These are phyloP conservation scores for Mactra quadrangularis DNA, from an alignment of 1,140 invertebrate genomes.

Conservation along the genomic window DNA sequence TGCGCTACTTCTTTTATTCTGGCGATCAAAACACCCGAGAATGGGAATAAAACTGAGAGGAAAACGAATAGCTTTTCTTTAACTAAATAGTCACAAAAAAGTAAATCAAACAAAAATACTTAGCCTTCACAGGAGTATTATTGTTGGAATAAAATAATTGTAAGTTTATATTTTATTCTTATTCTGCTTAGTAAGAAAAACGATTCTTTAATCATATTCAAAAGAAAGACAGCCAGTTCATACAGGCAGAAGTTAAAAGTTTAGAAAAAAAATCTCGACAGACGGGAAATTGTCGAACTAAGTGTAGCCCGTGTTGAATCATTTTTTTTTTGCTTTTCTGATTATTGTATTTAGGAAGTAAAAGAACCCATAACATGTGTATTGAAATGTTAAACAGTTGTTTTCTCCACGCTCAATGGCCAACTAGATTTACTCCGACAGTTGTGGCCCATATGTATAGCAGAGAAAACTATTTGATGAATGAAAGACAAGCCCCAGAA, in stretches of 20 bases:
- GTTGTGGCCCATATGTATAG: slow-evolving; percentile 36
- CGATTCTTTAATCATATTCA: slow-evolving; percentile 1
- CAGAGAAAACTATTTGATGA: slow-evolving; percentile 31
- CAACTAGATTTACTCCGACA: not conserved
- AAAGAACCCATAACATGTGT: slow-evolving; percentile 10
- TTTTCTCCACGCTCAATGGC: slow-evolving; percentile 25
- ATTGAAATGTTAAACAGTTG: slow-evolving; percentile 29
- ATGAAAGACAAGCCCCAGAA: slow-evolving; percentile 11
- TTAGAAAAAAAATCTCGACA: too few species aligned
- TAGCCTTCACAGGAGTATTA: slow-evolving; percentile 12
- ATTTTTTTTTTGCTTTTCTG: not conserved
- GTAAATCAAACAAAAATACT: slow-evolving; percentile 19
- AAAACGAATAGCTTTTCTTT: slow-evolving; percentile 7
- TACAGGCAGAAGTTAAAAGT: too few species aligned
- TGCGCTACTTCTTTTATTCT: slow-evolving; percentile 31
- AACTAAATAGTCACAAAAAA: slow-evolving; percentile 7
- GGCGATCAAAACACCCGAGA: slow-evolving; percentile 6
- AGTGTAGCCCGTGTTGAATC: slow-evolving; percentile 6
- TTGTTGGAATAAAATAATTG: slow-evolving; percentile 1
- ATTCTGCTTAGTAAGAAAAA: slow-evolving; percentile 1
- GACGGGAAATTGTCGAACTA: too few species aligned
- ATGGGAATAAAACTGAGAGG: slow-evolving; percentile 28
- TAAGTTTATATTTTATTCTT: slow-evolving; percentile 11
- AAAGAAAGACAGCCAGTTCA: not conserved
- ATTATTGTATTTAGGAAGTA: slow-evolving; percentile 38